Conservation (phyloP, 2,797 vertebrate genomes). For the Thripadectes ignobilis region DNA sequence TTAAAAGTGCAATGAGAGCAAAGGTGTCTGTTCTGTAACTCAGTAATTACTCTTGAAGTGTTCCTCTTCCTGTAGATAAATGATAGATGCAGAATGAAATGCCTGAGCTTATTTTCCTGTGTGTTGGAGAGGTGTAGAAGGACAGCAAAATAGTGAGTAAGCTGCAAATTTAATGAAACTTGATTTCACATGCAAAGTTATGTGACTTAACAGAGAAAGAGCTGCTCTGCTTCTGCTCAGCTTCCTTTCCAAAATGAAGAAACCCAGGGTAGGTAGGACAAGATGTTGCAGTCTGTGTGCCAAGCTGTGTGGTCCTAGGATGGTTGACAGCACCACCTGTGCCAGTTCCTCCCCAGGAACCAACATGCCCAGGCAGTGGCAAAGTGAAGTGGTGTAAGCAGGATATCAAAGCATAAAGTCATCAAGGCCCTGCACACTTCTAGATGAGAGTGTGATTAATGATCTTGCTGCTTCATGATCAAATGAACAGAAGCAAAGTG, state of each 20-base stretch:
- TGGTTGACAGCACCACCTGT: neutral
- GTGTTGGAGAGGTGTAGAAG: neutral
- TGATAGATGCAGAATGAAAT: neutral
- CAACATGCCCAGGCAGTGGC: fast-evolving
- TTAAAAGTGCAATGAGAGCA: neutral
- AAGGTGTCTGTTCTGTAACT: neutral
- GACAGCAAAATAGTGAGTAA: neutral
- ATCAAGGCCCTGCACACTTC: fast-evolving
- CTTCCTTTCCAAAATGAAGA: neutral
- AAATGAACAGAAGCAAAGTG: neutral
- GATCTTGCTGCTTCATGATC: neutral
- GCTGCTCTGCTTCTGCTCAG: neutral
- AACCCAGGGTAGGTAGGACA: neutral
- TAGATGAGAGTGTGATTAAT: neutral
- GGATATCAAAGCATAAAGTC: fast-evolving
- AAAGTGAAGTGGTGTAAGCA: neutral
- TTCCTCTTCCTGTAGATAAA: neutral
- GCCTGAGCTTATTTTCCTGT: neutral
- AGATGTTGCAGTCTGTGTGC: fast-evolving
- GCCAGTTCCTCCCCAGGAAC: neutral
- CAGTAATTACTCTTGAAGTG: neutral
- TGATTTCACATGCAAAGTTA: neutral
- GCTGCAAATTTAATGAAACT: neutral
- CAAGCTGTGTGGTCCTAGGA: neutral
- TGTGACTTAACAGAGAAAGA: neutral